Percentiles rank a stretch among this genome's conserved stretches.
Conservation (phyloP, 2,113 vertebrate genomes). For the Bothrops jararaca region DNA sequence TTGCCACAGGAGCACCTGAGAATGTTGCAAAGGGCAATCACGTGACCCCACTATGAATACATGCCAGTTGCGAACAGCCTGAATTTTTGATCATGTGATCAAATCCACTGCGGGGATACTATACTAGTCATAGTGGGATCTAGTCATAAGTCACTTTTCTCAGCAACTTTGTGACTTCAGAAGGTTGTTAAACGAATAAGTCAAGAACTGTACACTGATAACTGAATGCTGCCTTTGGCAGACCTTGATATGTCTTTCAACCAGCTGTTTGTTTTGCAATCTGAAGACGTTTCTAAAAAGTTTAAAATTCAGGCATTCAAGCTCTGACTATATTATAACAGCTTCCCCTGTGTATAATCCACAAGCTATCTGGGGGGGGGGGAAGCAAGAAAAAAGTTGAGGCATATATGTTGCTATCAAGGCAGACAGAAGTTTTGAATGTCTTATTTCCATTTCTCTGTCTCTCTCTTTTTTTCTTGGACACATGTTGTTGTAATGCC, state of each 20-base stretch:
- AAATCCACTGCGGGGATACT: too few relatives aligned
- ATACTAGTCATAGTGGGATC: too few relatives aligned
- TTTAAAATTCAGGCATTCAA: slow-evolving; percentile 27
- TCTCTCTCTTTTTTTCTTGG: slow-evolving; percentile 31
- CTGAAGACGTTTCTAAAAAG: not conserved
- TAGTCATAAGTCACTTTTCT: too few relatives aligned
- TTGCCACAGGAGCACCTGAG: too few relatives aligned
- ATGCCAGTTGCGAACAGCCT: too few relatives aligned
- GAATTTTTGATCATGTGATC: too few relatives aligned
- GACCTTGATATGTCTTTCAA: not conserved
- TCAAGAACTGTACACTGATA: too few relatives aligned
- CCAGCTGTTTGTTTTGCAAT: too few relatives aligned
- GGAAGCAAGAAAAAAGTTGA: slow-evolving; percentile 17
- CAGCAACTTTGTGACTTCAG: too few relatives aligned
- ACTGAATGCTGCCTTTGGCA: not conserved
- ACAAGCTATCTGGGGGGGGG: not conserved
- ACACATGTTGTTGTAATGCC: slow-evolving; percentile 1
- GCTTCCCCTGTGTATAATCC: slow-evolving; percentile 25
- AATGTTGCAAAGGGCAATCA: too few relatives aligned
- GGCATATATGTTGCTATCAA: not conserved
- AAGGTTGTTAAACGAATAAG: too few relatives aligned
- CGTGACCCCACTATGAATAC: too few relatives aligned
- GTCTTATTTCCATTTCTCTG: slow-evolving; percentile 31
- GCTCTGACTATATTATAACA: slow-evolving; percentile 27
- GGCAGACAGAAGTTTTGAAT: slow-evolving; percentile 14